phyloP scores from a whole-genome alignment of 2,797 vertebrate genomes.

The Tadarida brasiliensis region DNA sequence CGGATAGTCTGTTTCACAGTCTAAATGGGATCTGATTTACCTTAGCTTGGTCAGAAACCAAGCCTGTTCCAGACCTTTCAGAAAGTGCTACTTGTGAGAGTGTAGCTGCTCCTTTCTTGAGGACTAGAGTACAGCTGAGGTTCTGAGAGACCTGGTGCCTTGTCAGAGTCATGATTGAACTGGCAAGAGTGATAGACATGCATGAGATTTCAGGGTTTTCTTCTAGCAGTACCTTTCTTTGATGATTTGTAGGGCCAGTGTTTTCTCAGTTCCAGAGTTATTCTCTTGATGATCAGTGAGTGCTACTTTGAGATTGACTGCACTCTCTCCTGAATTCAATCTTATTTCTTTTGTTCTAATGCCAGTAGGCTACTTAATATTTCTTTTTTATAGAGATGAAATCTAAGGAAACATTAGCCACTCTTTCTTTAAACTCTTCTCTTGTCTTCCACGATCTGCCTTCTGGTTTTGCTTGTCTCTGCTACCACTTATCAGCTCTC shows the following conservation, averaged over 20 bases:
- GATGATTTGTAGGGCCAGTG: background rate
- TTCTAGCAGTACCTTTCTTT: background rate
- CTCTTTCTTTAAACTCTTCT: background rate
- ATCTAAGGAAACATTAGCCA: background rate
- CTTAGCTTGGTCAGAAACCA: background rate
- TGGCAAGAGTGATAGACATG: background rate
- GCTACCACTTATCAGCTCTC: background rate
- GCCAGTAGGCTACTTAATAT: background rate
- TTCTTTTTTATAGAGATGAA: background rate
- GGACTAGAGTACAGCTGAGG: background rate
- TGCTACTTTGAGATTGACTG: background rate
- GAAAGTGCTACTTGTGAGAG: background rate
- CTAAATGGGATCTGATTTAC: background rate
- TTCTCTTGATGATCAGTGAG: background rate
- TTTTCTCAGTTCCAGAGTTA: background rate
- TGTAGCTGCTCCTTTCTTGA: background rate
- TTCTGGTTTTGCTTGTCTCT: background rate
- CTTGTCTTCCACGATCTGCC: background rate
- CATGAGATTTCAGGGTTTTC: background rate
- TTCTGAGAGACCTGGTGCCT: background rate
- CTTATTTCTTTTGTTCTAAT: background rate
- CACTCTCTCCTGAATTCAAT: background rate
- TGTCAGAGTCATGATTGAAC: background rate
- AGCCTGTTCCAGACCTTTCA: background rate
- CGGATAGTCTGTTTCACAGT: background rate